Evolutionary conservation across 1,140 invertebrate species (phyloP).

Genomic region (Metaphire vulgaris): DNA sequence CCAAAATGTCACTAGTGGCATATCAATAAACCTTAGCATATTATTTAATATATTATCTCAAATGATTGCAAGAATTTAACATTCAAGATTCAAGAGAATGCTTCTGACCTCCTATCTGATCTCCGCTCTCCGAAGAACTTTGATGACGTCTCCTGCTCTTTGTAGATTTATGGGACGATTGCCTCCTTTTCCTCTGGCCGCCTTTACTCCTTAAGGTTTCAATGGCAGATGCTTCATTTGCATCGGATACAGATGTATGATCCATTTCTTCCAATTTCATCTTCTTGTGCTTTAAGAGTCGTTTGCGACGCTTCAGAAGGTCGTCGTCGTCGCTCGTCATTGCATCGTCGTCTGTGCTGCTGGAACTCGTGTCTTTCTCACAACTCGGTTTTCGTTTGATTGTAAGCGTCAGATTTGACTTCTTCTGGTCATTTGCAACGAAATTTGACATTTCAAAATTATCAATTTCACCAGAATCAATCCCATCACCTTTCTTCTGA

Average conservation of each 20-base stretch:
- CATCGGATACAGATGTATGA: background rate
- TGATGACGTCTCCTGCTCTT: background rate
- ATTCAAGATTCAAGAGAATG: too few relatives aligned
- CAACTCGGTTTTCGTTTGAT: background rate
- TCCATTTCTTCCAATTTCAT: background rate
- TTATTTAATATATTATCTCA: too few relatives aligned
- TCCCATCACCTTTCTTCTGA: background rate
- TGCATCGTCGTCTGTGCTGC: conserved; percentile 1
- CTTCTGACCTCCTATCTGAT: background rate
- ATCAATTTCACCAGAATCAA: background rate
- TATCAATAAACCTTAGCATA: too few relatives aligned
- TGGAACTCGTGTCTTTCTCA: background rate
- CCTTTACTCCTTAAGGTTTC: background rate
- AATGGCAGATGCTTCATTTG: background rate
- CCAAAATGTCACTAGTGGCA: too few relatives aligned
- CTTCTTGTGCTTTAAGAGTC: background rate
- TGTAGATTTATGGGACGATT: background rate
- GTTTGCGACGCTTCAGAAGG: background rate
- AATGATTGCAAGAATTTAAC: too few relatives aligned
- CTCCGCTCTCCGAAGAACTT: background rate
- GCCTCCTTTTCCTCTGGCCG: background rate
- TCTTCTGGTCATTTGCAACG: background rate
- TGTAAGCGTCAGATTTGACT: background rate
- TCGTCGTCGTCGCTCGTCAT: background rate
- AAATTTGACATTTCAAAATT: background rate